Evolutionary conservation across 1,140 invertebrate species (phyloP).

Genomic region (Schlechtendalia chinensis): DNA sequence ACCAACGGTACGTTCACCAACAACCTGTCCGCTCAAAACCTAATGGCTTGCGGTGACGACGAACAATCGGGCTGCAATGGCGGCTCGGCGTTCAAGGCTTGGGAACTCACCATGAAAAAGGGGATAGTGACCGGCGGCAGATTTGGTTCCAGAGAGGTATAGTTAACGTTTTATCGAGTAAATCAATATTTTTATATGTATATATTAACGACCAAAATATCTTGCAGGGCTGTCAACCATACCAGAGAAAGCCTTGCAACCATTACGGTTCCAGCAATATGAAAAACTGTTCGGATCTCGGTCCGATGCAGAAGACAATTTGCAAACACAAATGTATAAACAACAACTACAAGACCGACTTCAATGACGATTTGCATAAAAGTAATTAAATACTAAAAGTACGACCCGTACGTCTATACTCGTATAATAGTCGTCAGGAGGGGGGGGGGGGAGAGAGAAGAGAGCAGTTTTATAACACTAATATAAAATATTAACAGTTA

Average conservation of each 20-base stretch:
- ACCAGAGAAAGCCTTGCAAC: background rate
- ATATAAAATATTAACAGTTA: no score
- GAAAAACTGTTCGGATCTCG: slow-evolving; percentile 19
- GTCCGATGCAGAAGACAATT: background rate
- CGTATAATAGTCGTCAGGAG: no score
- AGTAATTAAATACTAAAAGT: slow-evolving; percentile 38
- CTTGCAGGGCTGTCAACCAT: slow-evolving; percentile 33
- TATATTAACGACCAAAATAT: no score
- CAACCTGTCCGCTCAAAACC: slow-evolving; percentile 65
- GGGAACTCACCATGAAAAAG: slow-evolving; percentile 61
- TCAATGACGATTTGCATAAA: slow-evolving; percentile 5
- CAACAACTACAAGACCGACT: background rate
- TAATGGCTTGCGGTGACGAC: slow-evolving; percentile 61
- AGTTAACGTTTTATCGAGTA: background rate
- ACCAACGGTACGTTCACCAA: slow-evolving; percentile 60
- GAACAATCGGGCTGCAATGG: slow-evolving; percentile 66
- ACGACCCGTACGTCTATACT: no score
- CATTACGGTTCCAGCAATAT: background rate
- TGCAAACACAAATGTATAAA: slow-evolving; percentile 17
- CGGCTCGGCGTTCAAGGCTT: slow-evolving; percentile 64
- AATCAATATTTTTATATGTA: no score
- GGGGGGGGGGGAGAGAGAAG: no score
- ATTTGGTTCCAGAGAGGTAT: slow-evolving; percentile 59
- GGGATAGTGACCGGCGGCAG: slow-evolving; percentile 66
- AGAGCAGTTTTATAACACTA: no score